Evolutionary conservation across 2,888 invertebrate genomes (phyloP), one percentile per base, ranked within the genome.

Genomic region (Eustalomyia histrio): DNA sequence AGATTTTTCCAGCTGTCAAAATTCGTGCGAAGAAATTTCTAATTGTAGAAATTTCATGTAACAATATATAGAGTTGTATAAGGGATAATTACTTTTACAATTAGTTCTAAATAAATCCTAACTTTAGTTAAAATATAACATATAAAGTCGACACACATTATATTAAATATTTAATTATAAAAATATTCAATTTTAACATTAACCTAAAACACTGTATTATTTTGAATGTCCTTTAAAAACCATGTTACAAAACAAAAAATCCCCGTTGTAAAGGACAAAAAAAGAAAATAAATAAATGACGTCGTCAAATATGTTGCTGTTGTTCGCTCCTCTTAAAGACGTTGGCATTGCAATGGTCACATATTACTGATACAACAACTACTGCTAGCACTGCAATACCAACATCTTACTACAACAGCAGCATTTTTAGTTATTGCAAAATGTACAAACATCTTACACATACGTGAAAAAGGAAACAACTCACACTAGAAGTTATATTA

Each of bases 341-440:
- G 72, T 76, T 80, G 69, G 64, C 71, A 80, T 57, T 69, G 79
- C 64, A 79, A 71, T 75, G 80, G 72, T 78, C 71, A 80, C 68
- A 78, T 72, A 58, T 71, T 63, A 69, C 61, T 60, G 63, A 60
- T 61, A 61, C 74, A 43, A 61, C 50, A 55, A 74, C n/a, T n/a
- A n/a, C n/a, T n/a, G n/a, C 33, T 16, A 67, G 29, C 43, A 60
- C 9, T 53, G 35, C 47, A 71, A 71, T 21, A 63, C 39, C 33
- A 65, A 50, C 64, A 79, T 18, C 67, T 73, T 35, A 55, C 63
- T 35, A 35, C 58, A 63, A 79, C 29, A 69, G 7, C 29, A 29
- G 58, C 57, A 17, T 76, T 73, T n/a, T 61, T 68, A 76, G 68
- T 63, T 65, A 67, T 57, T 50, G 76, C 80, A 76, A 71, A 35